These are phyloP conservation scores for Tetragnatha montana DNA, from an alignment of 2,888 invertebrate species.

Conservation along the genomic window DNA sequence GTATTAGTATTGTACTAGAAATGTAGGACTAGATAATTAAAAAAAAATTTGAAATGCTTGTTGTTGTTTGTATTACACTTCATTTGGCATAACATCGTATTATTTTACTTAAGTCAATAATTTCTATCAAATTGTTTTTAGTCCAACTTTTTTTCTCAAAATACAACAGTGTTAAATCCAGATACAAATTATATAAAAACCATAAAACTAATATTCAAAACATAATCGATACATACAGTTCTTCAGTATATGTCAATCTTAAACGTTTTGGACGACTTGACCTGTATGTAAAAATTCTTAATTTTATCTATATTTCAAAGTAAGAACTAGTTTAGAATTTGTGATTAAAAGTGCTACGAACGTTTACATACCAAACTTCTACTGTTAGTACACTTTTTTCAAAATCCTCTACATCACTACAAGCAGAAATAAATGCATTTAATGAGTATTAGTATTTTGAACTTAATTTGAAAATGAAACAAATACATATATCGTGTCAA, in stretches of 20 bases:
- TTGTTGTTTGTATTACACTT: too few species aligned
- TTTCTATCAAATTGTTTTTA: too few species aligned
- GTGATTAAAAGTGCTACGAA: background rate
- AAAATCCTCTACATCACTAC: constrained; percentile 31
- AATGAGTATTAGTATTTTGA: too few species aligned
- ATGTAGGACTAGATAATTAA: too few species aligned
- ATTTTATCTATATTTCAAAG: background rate
- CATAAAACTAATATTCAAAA: background rate
- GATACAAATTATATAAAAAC: background rate
- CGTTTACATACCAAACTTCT: constrained; percentile 49
- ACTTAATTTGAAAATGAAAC: too few species aligned
- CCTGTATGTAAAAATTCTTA: background rate
- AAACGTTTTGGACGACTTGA: background rate
- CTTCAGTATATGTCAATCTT: background rate
- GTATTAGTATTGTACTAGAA: too few species aligned
- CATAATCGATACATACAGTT: background rate
- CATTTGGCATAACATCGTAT: too few species aligned
- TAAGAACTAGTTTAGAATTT: background rate
- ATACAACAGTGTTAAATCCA: background rate
- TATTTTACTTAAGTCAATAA: too few species aligned
- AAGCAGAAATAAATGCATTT: constrained; percentile 14
- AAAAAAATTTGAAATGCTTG: too few species aligned
- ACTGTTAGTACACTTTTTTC: constrained; percentile 32
- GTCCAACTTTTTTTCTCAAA: too few species aligned
- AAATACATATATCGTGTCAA: too few species aligned